phyloP scores from a whole-genome alignment of 2,797 vertebrate genomes.

The Ctenosaura bakeri region DNA sequence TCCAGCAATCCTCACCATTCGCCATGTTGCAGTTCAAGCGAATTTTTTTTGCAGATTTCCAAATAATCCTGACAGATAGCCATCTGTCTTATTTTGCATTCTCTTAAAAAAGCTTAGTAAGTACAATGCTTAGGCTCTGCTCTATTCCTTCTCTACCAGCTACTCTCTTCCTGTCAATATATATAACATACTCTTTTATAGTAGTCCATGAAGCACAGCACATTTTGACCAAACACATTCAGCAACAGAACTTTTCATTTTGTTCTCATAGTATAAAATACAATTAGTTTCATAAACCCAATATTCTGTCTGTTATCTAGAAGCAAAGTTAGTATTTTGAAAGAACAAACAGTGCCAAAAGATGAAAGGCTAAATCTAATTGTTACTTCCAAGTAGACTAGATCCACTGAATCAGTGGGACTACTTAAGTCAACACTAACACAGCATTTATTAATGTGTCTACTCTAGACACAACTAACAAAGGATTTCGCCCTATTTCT shows the following conservation, averaged over 20 bases:
- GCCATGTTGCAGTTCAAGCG: background rate
- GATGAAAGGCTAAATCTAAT: too few relatives aligned
- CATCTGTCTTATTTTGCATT: background rate
- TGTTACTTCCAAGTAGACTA: too few relatives aligned
- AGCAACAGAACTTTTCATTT: slow-evolving; percentile 11
- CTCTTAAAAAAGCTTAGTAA: background rate
- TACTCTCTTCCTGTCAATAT: background rate
- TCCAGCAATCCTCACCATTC: too few relatives aligned
- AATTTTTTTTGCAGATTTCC: slow-evolving; percentile 43
- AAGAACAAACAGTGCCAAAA: background rate
- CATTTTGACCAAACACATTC: slow-evolving; percentile 8
- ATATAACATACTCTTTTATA: slow-evolving; percentile 9
- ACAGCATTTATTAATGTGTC: too few relatives aligned
- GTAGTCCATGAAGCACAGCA: background rate
- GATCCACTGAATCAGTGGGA: too few relatives aligned
- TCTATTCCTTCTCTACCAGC: background rate
- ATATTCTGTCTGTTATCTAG: background rate
- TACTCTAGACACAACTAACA: too few relatives aligned
- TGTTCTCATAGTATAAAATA: background rate
- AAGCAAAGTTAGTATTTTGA: background rate
- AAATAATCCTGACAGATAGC: background rate
- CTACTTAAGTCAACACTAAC: too few relatives aligned
- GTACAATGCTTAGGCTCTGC: background rate
- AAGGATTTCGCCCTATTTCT: background rate
- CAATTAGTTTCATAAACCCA: background rate